Percentiles rank a stretch among this genome's conserved stretches.
These are phyloP conservation scores for Microchirus variegatus DNA, from an alignment of 2,797 vertebrate genomes.

Conservation along the genomic window DNA sequence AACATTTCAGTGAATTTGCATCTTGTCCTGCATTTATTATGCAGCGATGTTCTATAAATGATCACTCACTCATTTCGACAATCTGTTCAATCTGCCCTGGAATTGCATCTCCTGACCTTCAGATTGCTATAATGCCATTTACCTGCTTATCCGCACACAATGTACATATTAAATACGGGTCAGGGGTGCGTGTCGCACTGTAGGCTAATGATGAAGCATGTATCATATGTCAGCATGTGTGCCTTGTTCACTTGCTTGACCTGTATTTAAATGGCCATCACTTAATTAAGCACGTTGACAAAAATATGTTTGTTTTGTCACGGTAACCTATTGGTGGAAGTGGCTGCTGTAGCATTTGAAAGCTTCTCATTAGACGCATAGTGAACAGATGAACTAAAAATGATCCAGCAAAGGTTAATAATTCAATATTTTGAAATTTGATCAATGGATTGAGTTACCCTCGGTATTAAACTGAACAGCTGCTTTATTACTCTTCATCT, in stretches of 20 bases:
- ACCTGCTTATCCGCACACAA: slow-evolving; percentile 60
- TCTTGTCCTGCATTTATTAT: not conserved
- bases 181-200: slow-evolving; percentile 51
- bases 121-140: slow-evolving; percentile 57
- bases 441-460: not conserved
- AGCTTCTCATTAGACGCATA: not conserved
- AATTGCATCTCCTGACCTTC: slow-evolving; percentile 54
- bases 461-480: not conserved
- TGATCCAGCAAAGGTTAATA: not conserved
- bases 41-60: not conserved
- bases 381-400: not conserved
- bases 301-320: slow-evolving; percentile 6
- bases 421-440: too few species aligned
- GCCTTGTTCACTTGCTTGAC: slow-evolving; percentile 43
- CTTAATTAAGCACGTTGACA: slow-evolving; percentile 40
- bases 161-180: slow-evolving; percentile 62
- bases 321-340: not conserved
- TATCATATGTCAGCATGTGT: slow-evolving; percentile 72
- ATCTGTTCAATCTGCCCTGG: slow-evolving; percentile 23
- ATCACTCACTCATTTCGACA: slow-evolving; percentile 6
- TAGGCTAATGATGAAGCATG: slow-evolving; percentile 60
- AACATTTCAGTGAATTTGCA: too few species aligned
- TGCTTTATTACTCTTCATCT: not conserved
- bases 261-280: slow-evolving; percentile 43
- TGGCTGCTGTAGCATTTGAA: not conserved